Base-by-base conservation (phyloP, 2,888 invertebrate genomes). In the Hesperia comma region DNA sequence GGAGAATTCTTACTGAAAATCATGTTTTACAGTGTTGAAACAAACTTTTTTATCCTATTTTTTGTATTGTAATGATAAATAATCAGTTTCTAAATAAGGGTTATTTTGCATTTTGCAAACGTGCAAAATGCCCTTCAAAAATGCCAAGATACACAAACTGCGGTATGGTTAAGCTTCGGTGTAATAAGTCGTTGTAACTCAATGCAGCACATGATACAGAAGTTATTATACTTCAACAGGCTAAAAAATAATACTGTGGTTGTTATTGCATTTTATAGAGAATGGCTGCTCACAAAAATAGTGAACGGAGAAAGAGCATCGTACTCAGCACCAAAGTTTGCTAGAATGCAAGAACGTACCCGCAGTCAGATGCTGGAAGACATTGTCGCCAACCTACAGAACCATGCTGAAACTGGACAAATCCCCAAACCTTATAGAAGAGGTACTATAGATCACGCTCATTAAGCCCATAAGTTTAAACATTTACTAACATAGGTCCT, bases 291-390 rank as follows among this genome's bases (percentile, higher is more conserved):
- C 55, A 98, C 98, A 12, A 98, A 98, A 90, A 97, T 98, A 73
- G 98, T 98, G 3, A 98, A 98, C 78, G 98, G 98, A 0, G 98
- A 98, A 87, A 93, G 98, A 71, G 98, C 98, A 33, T 97, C 97
- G 68, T 98, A 98, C 83, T 98, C 98, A 0, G 98, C 98, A 0
- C 98, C 98, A 0, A 98, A 98, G 87, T 98, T 98, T 81, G 98
- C 98, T 0, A 93, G 98, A 74, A 98, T 98, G 98, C 97, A 98
- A 85, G 98, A 98, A 80, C 93, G 98, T 69, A 98, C 98, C 0
- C 94, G 98, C 41, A 97, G 97, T 70, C 98, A 98, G 87, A 98
- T 98, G 98, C 93, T 98, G 41, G 98, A 98, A 86, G 98, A 98
- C 81, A 96, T 98, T 69, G 98, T 98, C 8, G 98, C 98, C 73